Base-by-base conservation (phyloP, 2,888 invertebrate genomes). In the Lamellibrachia columna region DNA sequence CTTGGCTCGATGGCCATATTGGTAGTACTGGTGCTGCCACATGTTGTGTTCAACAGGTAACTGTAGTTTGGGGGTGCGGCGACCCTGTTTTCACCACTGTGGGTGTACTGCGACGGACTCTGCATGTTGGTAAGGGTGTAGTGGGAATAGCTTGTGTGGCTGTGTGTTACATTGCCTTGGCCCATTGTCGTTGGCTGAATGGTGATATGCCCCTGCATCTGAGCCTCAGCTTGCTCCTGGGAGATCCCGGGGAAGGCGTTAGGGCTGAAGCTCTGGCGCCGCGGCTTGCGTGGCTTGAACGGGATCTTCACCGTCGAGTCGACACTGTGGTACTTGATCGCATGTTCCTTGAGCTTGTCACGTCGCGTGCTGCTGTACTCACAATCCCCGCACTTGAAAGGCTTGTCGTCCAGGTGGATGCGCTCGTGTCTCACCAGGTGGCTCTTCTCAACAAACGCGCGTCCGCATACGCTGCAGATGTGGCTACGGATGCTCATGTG, bases 361-460 rank as follows among this genome's bases (percentile, higher is more conserved):
- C 97, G 96, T 92, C 98, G 96, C 0, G 97, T 97, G 93, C 97
- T 97, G 2, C 97, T 97, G 95, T 98, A 98, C 94, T 97, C 97
- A 96, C 98, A 98, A 93, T 97, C 97, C 22, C 97, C 97, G 95
- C 98, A 98, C 92, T 97, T 97, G 96, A 97, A 97, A 0, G 97
- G 97, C 94, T 97, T 97, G 93, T 97, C 97, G 94, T 97, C 97
- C 91, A 97, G 96, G 96, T 98, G 98, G 92, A 97, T 97, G 90
- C 97, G 96, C 95, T 97, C 97, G 95, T 98, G 98, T 1, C 98
- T 97, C 15, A 97, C 97, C 93, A 98, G 96, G 96, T 98, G 98
- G 75, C 97, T 97, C 94, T 97, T 97, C 95, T 98, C 98, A 95
- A 98, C 97, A 95, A 98, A 98, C 22, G 97, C 97, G 91, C 97